Evolutionary conservation across 1,140 invertebrate genomes (phyloP), one percentile per base, ranked within the genome.

Genomic region (Eulimnadia texana): DNA sequence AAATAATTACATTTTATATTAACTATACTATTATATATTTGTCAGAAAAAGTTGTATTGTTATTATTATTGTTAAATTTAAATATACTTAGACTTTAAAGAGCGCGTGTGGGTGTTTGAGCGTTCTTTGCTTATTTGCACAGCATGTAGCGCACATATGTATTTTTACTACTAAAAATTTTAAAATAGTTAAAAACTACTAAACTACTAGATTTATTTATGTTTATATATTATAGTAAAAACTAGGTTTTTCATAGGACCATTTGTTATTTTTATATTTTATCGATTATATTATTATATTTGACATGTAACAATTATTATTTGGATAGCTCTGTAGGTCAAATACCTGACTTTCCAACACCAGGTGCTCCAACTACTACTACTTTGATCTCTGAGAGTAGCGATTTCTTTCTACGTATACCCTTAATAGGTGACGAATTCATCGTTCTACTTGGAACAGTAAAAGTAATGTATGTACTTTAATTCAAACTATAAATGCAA

Each of bases 301-400:
- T n/a, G n/a, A n/a, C n/a, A n/a, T n/a, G n/a, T n/a, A n/a, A n/a
- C 16, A 42, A 42, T 9, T 6, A 9, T 42, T 42, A 42, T 9
- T 42, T 42, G 16, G 33, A 42, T 6, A 16, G 16, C 16, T 6
- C 6, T 9, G 16, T 9, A 42, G 33, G 16, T 6, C 33, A 16
- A 42, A 16, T 78, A 91, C 89, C 89, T 69, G 84, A 91, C 78
- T 93, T 92, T 50, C 89, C 89, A 60, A 91, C 89, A 60, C 84
- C 83, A 3, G 86, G 85, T 50, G 86, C 85, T 60, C 89, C 89
- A 64, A 92, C 76, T 58, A 92, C 86, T 19, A 85, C 88, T 52
- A 93, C 84, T 76, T 90, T 91, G 58, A 91, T 84, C 77, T 92
- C 89, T 61, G 85, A 84, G 24, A 92, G 74, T 57, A 87, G 86